These are phyloP conservation scores for Poecile atricapillus DNA, from an alignment of 2,113 vertebrate genomes.

Conservation along the genomic window DNA sequence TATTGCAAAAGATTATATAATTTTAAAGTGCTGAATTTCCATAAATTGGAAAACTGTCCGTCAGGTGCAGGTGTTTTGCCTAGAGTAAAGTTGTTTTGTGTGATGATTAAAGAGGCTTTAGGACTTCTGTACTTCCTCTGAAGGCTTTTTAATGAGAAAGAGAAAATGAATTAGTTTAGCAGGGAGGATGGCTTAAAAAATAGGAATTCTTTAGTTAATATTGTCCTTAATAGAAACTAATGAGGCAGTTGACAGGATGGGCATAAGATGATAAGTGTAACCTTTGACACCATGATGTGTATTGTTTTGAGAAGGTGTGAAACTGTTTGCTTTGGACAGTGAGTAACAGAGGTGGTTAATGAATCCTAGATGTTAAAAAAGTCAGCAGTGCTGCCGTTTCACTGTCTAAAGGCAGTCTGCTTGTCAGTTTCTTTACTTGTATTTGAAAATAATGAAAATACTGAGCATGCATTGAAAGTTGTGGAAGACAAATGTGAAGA, in stretches of 20 bases:
- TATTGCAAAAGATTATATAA: neutral
- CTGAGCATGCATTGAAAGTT: neutral
- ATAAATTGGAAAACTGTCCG: neutral
- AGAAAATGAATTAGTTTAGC: neutral
- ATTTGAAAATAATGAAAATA: neutral
- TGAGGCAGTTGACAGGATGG: neutral
- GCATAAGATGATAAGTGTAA: neutral
- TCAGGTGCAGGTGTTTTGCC: neutral
- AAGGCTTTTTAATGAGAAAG: neutral
- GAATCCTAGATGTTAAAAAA: neutral
- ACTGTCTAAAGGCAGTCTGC: neutral
- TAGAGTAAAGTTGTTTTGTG: neutral
- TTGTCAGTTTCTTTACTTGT: neutral
- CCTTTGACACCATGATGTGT: neutral
- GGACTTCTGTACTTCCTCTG: neutral
- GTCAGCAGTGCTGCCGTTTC: neutral
- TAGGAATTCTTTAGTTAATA: constrained; percentile 39
- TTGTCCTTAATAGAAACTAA: constrained; percentile 26
- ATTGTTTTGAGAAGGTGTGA: neutral
- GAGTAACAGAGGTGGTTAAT: neutral
- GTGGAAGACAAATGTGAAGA: neutral
- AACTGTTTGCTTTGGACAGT: neutral
- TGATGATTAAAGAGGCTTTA: neutral
- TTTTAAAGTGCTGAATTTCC: neutral
- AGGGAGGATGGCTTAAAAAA: constrained; percentile 22